Evolutionary conservation across 1,140 invertebrate genomes (phyloP).

Genomic region (Dreissena polymorpha): DNA sequence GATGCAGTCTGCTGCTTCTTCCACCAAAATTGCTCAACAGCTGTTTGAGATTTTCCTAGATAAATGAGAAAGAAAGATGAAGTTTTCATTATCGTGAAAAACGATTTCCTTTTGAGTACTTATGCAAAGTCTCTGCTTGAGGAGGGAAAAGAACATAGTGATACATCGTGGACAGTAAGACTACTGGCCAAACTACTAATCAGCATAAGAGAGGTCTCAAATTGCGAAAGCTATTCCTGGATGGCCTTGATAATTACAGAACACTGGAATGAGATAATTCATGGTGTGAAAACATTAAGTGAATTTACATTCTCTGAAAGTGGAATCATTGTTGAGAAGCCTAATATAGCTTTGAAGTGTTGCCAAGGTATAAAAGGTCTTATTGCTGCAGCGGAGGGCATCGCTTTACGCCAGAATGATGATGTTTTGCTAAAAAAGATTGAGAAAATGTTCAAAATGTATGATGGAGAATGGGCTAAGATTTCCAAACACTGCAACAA

Average conservation of each 20-base stretch:
- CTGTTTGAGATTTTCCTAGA: slow-evolving; percentile 1
- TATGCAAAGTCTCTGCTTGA: too few relatives aligned
- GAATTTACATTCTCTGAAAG: slow-evolving; percentile 17
- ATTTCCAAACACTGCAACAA: not conserved
- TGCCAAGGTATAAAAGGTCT: slow-evolving; percentile 8
- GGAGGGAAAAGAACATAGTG: too few relatives aligned
- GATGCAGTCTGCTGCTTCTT: not conserved
- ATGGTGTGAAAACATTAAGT: slow-evolving; percentile 9
- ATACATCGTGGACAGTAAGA: slow-evolving; percentile 22
- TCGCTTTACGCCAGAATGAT: not conserved
- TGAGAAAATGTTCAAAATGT: slow-evolving; percentile 16
- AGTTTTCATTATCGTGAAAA: slow-evolving; percentile 17
- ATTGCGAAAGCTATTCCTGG: slow-evolving; percentile 1
- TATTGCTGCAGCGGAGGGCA: slow-evolving; percentile 14
- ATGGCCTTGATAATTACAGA: slow-evolving; percentile 2
- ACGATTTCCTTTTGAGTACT: too few relatives aligned
- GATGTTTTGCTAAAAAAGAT: not conserved
- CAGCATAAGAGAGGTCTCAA: slow-evolving; percentile 23
- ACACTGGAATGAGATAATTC: slow-evolving; percentile 10
- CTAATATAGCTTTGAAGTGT: slow-evolving; percentile 13
- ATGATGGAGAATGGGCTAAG: slow-evolving; percentile 22
- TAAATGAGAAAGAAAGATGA: slow-evolving; percentile 20
- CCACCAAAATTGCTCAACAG: not conserved
- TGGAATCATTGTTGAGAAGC: slow-evolving; percentile 19
- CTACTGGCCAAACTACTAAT: slow-evolving; percentile 9